Conservation (phyloP, 2,888 invertebrate species). For the Lycia hirtaria region DNA sequence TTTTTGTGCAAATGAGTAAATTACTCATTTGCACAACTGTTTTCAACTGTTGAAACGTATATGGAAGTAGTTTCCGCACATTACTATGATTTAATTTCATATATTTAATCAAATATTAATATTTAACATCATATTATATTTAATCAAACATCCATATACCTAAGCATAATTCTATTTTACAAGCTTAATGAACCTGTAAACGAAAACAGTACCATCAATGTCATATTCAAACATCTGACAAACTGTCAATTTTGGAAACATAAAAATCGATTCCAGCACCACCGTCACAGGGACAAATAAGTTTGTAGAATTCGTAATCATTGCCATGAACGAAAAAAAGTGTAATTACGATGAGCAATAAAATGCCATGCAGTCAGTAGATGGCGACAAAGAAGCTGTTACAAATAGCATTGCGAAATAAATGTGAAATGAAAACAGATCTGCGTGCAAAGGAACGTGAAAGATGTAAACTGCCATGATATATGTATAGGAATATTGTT, state of each 20-base stretch:
- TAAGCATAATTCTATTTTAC: too few species aligned
- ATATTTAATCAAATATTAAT: not conserved
- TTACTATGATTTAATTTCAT: not conserved
- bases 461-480: not conserved
- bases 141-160: too few species aligned
- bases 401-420: constrained; percentile 51
- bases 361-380: constrained; percentile 54
- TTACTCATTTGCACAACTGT: too few species aligned
- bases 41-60: too few species aligned
- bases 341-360: constrained; percentile 30
- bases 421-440: constrained; percentile 75
- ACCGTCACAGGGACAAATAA: too few species aligned
- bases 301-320: not conserved
- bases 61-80: not conserved
- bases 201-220: too few species aligned
- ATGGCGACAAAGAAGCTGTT: constrained; percentile 53
- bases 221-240: too few species aligned
- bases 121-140: too few species aligned
- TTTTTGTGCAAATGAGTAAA: not conserved
- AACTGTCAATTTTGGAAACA: too few species aligned
- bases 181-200: too few species aligned
- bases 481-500: not conserved
- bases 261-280: too few species aligned
- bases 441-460: constrained; percentile 67
- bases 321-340: constrained; percentile 34